Base-by-base conservation (phyloP, 1,140 invertebrate species). In the Pygmarrhopalites habei region DNA sequence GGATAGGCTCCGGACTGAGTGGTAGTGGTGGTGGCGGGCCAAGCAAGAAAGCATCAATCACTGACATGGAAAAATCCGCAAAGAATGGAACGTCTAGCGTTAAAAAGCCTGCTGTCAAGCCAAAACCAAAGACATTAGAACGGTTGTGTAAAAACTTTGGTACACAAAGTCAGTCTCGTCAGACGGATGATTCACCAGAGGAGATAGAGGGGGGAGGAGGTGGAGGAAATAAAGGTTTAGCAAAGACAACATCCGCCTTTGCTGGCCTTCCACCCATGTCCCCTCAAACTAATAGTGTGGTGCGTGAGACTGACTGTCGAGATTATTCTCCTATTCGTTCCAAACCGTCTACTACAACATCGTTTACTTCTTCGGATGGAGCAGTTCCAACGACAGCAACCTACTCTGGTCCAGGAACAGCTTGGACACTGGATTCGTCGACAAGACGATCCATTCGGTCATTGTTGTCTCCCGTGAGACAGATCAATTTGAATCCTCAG, bases 391-490 rank as follows among this genome's bases (percentile, higher is more conserved):
- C 32, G 5, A 53, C 57, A 39, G 5, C n/a, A n/a, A n/a, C n/a
- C n/a, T n/a, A n/a, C n/a, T n/a, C 57, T 14, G 39, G 25, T 58
- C 26, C n/a, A n/a, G n/a, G 39, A 4, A 14, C 32, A 5, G 57
- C 41, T 35, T 43, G 57, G 35, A 58, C 41, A 23, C 30, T 19
- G 30, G 2, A 56, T 32, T 3, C 53, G 4, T 5, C 3, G 5
- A 46, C 5, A 35, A 3, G 5, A 56, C 4, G 21, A n/a, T 7
- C 57, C 3, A 17, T 28, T 21, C 3, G 23, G 25, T 44, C 57
- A 44, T 14, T 62, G 5, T 4, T n/a, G 17, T 57, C 61, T 7
- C 41, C 52, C 3, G 1, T 47, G 26, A 41, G 52, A 57, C 30
- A 39, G n/a, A 28, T 21, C 14, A 41, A 2, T 46, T 26, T 46